Percentiles rank a stretch among this genome's conserved stretches.
Conservation (phyloP, 2,797 vertebrate genomes). For the Apogon hyalosoma region DNA sequence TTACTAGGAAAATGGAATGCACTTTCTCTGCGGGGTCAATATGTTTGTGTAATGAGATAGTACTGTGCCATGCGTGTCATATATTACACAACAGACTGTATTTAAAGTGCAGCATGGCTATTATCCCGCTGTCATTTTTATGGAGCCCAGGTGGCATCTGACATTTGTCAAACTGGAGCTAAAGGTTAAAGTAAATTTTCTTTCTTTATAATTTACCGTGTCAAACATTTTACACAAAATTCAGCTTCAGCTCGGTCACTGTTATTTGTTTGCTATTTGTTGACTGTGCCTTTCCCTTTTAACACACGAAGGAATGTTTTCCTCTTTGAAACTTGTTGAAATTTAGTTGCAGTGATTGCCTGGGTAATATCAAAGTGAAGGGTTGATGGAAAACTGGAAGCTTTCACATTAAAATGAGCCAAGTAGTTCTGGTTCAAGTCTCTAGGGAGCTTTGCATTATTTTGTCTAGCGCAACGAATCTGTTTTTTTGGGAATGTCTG, state of each 20-base stretch:
- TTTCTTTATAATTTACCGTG: conserved; percentile 24
- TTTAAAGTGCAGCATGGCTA: conserved; percentile 27
- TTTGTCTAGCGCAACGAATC: conserved; percentile 31
- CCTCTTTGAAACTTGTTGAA: conserved; percentile 23
- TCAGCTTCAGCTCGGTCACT: conserved; percentile 3
- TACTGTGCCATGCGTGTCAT: conserved; percentile 10
- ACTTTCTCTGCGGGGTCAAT: conserved; percentile 21
- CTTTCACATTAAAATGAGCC: conserved; percentile 14
- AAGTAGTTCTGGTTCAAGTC: conserved; percentile 35
- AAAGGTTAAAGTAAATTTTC: conserved; percentile 18
- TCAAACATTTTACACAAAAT: conserved; percentile 7
- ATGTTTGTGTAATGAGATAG: conserved; percentile 35
- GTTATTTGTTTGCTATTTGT: background rate
- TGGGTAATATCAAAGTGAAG: conserved; percentile 42
- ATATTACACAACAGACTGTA: conserved; percentile 29
- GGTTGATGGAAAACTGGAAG: conserved; percentile 57
- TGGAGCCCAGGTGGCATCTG: conserved; percentile 33
- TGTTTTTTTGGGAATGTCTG: conserved; percentile 38
- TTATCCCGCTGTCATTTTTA: conserved; percentile 20
- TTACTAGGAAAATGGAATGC: conserved; percentile 1
- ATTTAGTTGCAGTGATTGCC: conserved; percentile 33
- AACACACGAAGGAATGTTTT: conserved; percentile 41
- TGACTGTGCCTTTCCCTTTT: conserved; percentile 42
- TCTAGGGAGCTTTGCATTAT: conserved; percentile 29
- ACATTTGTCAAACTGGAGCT: conserved; percentile 17